Conservation (phyloP, 2,888 invertebrate species). For the Drosophila mulleri region DNA sequence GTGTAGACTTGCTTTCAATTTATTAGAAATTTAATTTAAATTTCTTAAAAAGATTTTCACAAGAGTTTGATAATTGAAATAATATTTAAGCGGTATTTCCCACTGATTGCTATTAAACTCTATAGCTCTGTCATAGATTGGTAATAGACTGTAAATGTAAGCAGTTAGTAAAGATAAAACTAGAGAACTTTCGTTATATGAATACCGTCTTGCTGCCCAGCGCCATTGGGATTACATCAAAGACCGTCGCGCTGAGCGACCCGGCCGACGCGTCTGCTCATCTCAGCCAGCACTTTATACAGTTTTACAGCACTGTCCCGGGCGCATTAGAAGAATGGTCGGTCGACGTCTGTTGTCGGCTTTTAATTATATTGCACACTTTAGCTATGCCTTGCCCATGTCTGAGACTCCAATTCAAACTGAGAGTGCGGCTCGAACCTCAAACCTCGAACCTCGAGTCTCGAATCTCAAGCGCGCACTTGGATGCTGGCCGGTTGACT, state of each 20-base stretch:
- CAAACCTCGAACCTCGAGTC: slow-evolving; percentile 19
- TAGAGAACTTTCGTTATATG: not conserved
- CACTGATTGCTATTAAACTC: not conserved
- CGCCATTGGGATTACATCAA: slow-evolving; percentile 66
- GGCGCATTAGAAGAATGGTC: slow-evolving; percentile 73
- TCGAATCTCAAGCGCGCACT: slow-evolving; percentile 23
- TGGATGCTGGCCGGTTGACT: slow-evolving; percentile 52
- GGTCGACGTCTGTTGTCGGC: slow-evolving; percentile 80
- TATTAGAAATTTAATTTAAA: no score
- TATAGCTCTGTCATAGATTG: not conserved
- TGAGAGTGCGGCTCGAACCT: slow-evolving; percentile 28
- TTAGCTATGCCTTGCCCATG: slow-evolving; percentile 73
- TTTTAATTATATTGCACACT: slow-evolving; percentile 84
- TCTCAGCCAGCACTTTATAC: slow-evolving; percentile 65
- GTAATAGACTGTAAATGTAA: slow-evolving; percentile 6
- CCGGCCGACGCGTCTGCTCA: slow-evolving; percentile 25
- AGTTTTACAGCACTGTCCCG: slow-evolving; percentile 69
- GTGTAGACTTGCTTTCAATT: no score
- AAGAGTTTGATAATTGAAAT: not conserved
- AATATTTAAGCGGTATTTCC: not conserved
- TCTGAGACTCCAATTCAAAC: slow-evolving; percentile 37
- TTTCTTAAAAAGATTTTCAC: no score
- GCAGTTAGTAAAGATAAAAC: slow-evolving; percentile 8
- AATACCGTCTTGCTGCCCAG: slow-evolving; percentile 10
- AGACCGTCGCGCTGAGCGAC: slow-evolving; percentile 51